Conservation (phyloP, 1,140 invertebrate species). For the Chelonus insularis region DNA sequence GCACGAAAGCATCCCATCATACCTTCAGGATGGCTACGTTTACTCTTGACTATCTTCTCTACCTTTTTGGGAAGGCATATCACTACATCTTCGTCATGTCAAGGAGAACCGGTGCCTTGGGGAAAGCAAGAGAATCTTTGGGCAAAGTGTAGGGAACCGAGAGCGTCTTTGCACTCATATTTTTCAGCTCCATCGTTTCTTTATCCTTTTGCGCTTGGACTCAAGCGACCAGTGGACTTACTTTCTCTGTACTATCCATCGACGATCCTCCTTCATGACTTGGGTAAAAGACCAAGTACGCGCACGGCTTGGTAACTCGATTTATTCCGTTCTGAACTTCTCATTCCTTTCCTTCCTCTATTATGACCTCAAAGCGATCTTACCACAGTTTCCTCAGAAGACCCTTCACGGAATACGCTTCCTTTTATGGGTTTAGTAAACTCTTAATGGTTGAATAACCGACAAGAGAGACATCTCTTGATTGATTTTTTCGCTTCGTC, state of each 20-base stretch:
- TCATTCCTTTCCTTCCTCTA: constrained; percentile 40
- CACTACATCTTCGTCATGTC: constrained; percentile 36
- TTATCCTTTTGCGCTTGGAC: neutral
- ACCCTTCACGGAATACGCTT: neutral
- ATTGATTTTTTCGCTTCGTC: neutral
- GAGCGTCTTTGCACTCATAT: constrained; percentile 30
- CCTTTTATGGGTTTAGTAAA: constrained; percentile 20
- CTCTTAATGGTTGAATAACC: constrained; percentile 22
- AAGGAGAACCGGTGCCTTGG: constrained; percentile 11
- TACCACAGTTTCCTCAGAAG: constrained; percentile 31
- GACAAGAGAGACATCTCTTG: constrained; percentile 6
- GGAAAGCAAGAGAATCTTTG: neutral
- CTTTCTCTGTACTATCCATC: neutral
- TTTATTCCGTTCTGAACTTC: constrained; percentile 38
- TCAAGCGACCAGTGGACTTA: neutral
- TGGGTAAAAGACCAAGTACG: constrained; percentile 8
- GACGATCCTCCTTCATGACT: constrained; percentile 8
- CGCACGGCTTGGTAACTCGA: constrained; percentile 45
- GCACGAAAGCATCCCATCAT: constrained; percentile 18
- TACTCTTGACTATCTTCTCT: constrained; percentile 10
- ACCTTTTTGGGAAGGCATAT: constrained; percentile 18
- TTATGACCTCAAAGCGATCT: constrained; percentile 54
- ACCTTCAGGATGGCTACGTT: constrained; percentile 4
- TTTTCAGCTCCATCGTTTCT: constrained; percentile 24
- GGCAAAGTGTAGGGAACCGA: neutral